A percentile compares a stretch with the other conserved stretches of the same genome.
Evolutionary conservation across 2,888 invertebrate species (phyloP).

Genomic region (Campopleginae sp.): DNA sequence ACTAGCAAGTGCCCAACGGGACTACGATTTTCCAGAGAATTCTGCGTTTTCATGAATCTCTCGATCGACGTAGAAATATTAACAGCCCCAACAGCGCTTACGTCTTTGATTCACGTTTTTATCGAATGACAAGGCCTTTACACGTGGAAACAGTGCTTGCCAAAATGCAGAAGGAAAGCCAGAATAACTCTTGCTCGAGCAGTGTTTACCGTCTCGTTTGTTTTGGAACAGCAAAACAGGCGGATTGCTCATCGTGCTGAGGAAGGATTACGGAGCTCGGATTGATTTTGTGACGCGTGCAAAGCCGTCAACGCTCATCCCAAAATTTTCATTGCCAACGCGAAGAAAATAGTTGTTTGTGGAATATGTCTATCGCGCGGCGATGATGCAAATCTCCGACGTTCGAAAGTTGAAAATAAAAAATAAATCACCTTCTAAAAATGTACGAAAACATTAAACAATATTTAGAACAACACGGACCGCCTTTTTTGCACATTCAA

Average conservation of each 20-base stretch:
- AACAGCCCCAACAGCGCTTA: not conserved
- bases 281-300: constrained; percentile 40
- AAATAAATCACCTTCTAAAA: not conserved
- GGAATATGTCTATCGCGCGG: constrained; percentile 38
- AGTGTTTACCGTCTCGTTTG: not conserved
- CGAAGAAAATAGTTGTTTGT: constrained; percentile 15
- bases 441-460: not conserved
- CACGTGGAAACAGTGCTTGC: constrained; percentile 37
- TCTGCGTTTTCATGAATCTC: not conserved
- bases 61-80: not conserved
- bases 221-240: constrained; percentile 13
- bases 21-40: not conserved
- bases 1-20: not conserved
- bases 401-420: not conserved
- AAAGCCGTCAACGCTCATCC: constrained; percentile 23
- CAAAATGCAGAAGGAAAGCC: constrained; percentile 52
- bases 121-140: constrained; percentile 25
- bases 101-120: constrained; percentile 2
- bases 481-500: not conserved
- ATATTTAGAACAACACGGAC: not conserved
- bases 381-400: constrained; percentile 20
- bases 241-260: constrained; percentile 18
- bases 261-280: constrained; percentile 49
- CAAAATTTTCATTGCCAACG: constrained; percentile 44
- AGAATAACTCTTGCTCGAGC: constrained; percentile 49